Base-by-base conservation (phyloP, 2,888 invertebrate species). In the Spilosoma lubricipeda region DNA sequence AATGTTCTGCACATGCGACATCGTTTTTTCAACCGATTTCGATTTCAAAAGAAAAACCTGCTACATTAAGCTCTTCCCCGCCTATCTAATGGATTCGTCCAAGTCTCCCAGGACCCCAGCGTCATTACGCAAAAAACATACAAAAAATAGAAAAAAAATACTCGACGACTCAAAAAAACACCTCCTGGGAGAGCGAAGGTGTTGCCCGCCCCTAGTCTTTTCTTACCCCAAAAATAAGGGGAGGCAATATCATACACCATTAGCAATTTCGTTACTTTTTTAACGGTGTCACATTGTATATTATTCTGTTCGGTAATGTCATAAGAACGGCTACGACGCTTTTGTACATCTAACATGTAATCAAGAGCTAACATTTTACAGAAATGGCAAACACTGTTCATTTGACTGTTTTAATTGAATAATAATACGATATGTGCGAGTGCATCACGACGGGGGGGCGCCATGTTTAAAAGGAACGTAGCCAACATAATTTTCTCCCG, bases 181-280 rank as follows among this genome's bases (percentile, higher is more conserved):
- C 92, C 93, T 95, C 95, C 87, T 93, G 93, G 93, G 95, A 95
- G 93, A 89, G 87, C 89, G 90, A 93, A 95, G 95, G 95, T 95
- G 95, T 93, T 92, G 88, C 95, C 71, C 94, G 93, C 95, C 95
- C 94, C 91, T 87, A 90, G 90, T 91, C 92, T 93, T 93, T 93
- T 92, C 94, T 94, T 94, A 91, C 94, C 93, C 94, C 87, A 92
- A 90, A 90, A 92, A 91, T 91, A 86, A 92, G 92, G 95, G 95
- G 95, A 95, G 94, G 96, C 96, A 96, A 96, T 96, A 96, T 96
- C 96, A 96, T 96, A 96, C 95, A 94, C 96, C 96, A 96, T 96
- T 96, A 96, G 94, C 95, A 93, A 95, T 96, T 95, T 95, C 91
- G 92, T 89, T 93, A 94, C 93, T 95, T 96, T 95, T 95, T 96